Percentiles rank a stretch among this genome's conserved stretches.
Evolutionary conservation across 2,113 vertebrate species (phyloP).

Genomic region (Pycnonotus jocosus): DNA sequence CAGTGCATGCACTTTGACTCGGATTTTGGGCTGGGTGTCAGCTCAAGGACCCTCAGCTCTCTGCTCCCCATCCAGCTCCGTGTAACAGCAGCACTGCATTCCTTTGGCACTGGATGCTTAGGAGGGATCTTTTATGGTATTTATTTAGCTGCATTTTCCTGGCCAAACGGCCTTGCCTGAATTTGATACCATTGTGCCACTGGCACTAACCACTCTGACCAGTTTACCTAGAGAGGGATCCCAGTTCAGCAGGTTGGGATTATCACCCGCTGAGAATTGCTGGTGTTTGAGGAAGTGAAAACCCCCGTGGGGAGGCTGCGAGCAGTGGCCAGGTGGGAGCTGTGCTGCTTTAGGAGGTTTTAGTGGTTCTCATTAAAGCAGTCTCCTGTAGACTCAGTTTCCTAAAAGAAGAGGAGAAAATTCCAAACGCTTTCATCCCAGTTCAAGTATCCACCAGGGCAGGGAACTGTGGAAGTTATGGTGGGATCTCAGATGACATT

Average conservation of each 20-base stretch:
- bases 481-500: slow-evolving; percentile 30
- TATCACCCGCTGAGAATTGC: slow-evolving; percentile 3
- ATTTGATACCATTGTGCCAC: not conserved
- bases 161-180: not conserved
- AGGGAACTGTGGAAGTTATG: slow-evolving; percentile 11
- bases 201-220: not conserved
- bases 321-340: slow-evolving; percentile 44
- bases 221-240: not conserved
- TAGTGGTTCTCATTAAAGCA: slow-evolving; percentile 5
- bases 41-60: not conserved
- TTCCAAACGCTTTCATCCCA: slow-evolving; percentile 32
- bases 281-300: slow-evolving; percentile 34
- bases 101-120: not conserved
- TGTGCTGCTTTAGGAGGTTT: slow-evolving; percentile 22
- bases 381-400: slow-evolving; percentile 19
- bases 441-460: slow-evolving; percentile 39
- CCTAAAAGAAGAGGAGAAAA: slow-evolving; percentile 35
- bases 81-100: fast-evolving
- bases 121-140: not conserved
- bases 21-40: not conserved
- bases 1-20: fast-evolving
- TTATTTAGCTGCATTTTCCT: not conserved
- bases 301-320: not conserved
- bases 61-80: not conserved
- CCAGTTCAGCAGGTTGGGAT: slow-evolving; percentile 38